Percentiles rank a stretch among this genome's conserved stretches.
phyloP scores from a whole-genome alignment of 2,888 invertebrate species.

The Sinentomon sp. region DNA sequence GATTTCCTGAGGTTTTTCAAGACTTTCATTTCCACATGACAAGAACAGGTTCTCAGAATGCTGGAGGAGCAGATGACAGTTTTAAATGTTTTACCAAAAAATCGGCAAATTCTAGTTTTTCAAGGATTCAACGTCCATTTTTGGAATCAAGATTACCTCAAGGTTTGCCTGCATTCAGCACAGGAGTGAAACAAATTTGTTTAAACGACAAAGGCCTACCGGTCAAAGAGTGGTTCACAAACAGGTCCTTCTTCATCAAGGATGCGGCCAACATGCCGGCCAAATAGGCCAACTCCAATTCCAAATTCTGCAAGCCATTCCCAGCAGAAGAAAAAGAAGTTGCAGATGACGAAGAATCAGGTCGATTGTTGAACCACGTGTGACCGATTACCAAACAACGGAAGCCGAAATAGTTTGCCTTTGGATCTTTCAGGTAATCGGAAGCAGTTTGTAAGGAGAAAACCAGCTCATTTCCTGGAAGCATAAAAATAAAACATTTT shows the following conservation, averaged over 20 bases:
- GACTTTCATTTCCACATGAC: too few relatives aligned
- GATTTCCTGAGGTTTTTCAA: too few relatives aligned
- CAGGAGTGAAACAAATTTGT: too few relatives aligned
- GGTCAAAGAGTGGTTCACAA: constrained; percentile 31
- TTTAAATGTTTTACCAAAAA: too few relatives aligned
- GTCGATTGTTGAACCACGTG: constrained; percentile 23
- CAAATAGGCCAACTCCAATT: constrained; percentile 65
- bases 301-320: constrained; percentile 39
- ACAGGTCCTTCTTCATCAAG: constrained; percentile 53
- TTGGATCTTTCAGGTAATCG: constrained; percentile 72
- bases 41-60: too few relatives aligned
- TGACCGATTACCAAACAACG: constrained; percentile 55
- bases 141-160: too few relatives aligned
- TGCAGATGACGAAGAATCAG: too few relatives aligned
- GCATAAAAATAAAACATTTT: too few relatives aligned
- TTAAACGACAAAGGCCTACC: constrained; percentile 20
- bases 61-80: too few relatives aligned
- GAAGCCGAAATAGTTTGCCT: constrained; percentile 50
- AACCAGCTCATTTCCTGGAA: constrained; percentile 62
- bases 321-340: constrained; percentile 22
- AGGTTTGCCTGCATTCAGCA: too few relatives aligned
- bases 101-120: too few relatives aligned
- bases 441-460: constrained; percentile 89
- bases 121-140: too few relatives aligned
- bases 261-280: constrained; percentile 76